Percentiles rank a stretch among this genome's conserved stretches.
These are phyloP conservation scores for Euborellia annulipes DNA, from an alignment of 1,140 invertebrate species.

Conservation along the genomic window DNA sequence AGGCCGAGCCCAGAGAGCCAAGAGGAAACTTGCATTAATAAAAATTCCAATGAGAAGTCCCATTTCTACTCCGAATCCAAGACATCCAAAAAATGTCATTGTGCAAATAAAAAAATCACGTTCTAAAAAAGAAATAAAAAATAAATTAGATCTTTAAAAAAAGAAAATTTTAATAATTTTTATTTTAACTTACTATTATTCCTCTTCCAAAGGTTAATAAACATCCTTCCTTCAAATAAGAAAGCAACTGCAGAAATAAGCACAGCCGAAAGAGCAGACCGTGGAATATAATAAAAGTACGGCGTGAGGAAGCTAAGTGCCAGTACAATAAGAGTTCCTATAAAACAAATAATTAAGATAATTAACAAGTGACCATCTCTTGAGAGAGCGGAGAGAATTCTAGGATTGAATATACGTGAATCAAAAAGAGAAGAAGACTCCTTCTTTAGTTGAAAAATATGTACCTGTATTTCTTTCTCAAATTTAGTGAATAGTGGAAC, in stretches of 20 bases:
- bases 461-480: too few species aligned
- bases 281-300: slow-evolving; percentile 54
- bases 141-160: not conserved
- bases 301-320: slow-evolving; percentile 47
- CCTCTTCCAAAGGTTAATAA: slow-evolving; percentile 43
- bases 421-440: too few species aligned
- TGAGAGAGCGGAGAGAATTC: too few species aligned
- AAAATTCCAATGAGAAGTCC: slow-evolving; percentile 48
- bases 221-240: slow-evolving; percentile 44
- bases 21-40: slow-evolving; percentile 38
- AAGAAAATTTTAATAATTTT: not conserved
- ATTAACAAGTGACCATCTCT: too few species aligned
- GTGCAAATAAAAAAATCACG: slow-evolving; percentile 38
- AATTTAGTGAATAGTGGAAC: too few species aligned
- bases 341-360: too few species aligned
- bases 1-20: slow-evolving; percentile 36
- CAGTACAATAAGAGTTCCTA: slow-evolving; percentile 39
- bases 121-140: slow-evolving; percentile 30
- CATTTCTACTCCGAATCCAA: slow-evolving; percentile 43
- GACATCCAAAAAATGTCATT: slow-evolving; percentile 38
- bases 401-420: slow-evolving; percentile 1
- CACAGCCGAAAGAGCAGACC: slow-evolving; percentile 43
- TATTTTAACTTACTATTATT: slow-evolving; percentile 34
- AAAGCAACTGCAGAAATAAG: slow-evolving; percentile 53
- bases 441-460: too few species aligned